Percentiles rank a stretch among this genome's conserved stretches.
Conservation (phyloP, 1,140 invertebrate species). For the Agraylea sexmaculata region DNA sequence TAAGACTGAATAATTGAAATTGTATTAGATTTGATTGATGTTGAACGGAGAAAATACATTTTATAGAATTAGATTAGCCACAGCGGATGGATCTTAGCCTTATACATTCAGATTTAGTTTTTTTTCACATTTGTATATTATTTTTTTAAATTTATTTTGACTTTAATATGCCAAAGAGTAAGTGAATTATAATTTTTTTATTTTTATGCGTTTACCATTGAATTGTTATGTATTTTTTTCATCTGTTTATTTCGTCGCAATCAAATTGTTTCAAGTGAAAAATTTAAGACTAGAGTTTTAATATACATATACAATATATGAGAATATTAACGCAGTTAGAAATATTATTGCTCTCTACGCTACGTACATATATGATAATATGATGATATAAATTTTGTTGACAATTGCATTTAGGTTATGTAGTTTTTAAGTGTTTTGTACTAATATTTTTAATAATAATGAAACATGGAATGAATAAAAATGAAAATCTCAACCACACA, state of each 20-base stretch:
- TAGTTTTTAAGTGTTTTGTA: slow-evolving; percentile 23
- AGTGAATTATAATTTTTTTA: slow-evolving; percentile 5
- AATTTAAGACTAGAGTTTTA: slow-evolving; percentile 6
- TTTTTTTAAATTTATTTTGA: background rate
- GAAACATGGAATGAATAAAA: slow-evolving; percentile 20
- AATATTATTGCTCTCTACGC: slow-evolving; percentile 14
- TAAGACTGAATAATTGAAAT: slow-evolving; percentile 22
- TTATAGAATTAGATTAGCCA: slow-evolving; percentile 4
- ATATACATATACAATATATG: slow-evolving; percentile 10
- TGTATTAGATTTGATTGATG: slow-evolving; percentile 21
- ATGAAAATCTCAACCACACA: slow-evolving; percentile 19
- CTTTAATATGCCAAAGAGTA: background rate
- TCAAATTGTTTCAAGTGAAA: slow-evolving; percentile 10
- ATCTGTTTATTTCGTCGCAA: slow-evolving; percentile 7
- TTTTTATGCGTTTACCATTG: slow-evolving; percentile 3
- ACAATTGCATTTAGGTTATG: slow-evolving; percentile 19
- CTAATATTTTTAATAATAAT: slow-evolving; percentile 19
- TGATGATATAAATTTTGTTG: slow-evolving; percentile 20
- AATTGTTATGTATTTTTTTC: slow-evolving; percentile 7
- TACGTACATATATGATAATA: too few relatives aligned
- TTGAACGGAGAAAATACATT: slow-evolving; percentile 17
- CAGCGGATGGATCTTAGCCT: background rate
- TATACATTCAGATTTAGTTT: background rate
- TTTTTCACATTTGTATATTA: background rate
- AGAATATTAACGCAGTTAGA: too few relatives aligned